Evolutionary conservation across 2,888 invertebrate genomes (phyloP).

Genomic region (Cetonia aurata): DNA sequence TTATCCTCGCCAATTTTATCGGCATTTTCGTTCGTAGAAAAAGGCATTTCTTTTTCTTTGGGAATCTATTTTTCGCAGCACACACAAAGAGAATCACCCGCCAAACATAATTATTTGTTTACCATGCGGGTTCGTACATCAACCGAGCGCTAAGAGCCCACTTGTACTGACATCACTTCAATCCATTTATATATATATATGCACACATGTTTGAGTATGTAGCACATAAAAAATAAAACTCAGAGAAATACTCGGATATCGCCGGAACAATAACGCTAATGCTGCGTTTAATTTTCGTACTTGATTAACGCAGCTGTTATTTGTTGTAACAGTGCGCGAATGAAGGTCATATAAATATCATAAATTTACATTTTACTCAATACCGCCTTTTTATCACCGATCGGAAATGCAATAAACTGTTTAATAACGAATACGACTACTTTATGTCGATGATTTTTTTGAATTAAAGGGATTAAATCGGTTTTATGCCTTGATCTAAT

Average conservation of each 20-base stretch:
- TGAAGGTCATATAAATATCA: slow-evolving; percentile 27
- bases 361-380: slow-evolving; percentile 7
- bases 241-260: slow-evolving; percentile 12
- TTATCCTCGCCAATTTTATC: slow-evolving; percentile 17
- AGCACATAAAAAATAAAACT: slow-evolving; percentile 27
- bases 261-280: background rate
- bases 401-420: too few relatives aligned
- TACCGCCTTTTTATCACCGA: background rate
- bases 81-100: slow-evolving; percentile 14
- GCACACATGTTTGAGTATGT: background rate
- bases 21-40: slow-evolving; percentile 11
- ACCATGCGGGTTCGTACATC: background rate
- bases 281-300: background rate
- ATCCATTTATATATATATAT: slow-evolving; percentile 10
- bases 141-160: background rate
- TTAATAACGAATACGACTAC: too few relatives aligned
- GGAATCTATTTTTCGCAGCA: slow-evolving; percentile 1
- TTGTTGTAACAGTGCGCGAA: slow-evolving; percentile 10
- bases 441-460: too few relatives aligned
- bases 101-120: slow-evolving; percentile 22
- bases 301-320: slow-evolving; percentile 19
- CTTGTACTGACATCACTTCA: slow-evolving; percentile 23
- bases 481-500: too few relatives aligned
- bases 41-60: slow-evolving; percentile 15
- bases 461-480: too few relatives aligned